Conservation (phyloP, 1,140 invertebrate species). For the Drosophila arizonae region DNA sequence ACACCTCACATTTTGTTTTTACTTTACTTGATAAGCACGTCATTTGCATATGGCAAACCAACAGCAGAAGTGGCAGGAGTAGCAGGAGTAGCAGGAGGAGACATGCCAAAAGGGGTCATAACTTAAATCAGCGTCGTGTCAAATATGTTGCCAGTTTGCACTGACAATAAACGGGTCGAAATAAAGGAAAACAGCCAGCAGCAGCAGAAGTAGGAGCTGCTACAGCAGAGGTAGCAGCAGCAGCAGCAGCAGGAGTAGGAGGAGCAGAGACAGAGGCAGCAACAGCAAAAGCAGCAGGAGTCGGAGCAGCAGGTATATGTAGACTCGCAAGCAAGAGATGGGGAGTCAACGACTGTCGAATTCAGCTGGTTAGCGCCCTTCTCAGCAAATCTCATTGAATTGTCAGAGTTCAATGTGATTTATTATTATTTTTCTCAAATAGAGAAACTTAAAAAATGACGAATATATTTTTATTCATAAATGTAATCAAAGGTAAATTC, state of each 20-base stretch:
- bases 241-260: too few species aligned
- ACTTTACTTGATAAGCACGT: constrained; percentile 80
- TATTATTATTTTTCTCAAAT: too few species aligned
- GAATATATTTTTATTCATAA: too few species aligned
- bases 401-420: too few species aligned
- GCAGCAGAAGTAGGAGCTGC: background rate
- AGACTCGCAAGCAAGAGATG: too few species aligned
- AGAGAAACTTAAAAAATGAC: too few species aligned
- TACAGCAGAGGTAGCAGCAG: too few species aligned
- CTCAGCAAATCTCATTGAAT: background rate
- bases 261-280: background rate
- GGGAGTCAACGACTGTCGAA: too few species aligned
- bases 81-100: background rate
- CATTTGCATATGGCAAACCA: constrained; percentile 74
- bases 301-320: too few species aligned
- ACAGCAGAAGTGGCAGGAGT: background rate
- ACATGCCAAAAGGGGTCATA: constrained; percentile 10
- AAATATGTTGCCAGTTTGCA: constrained; percentile 65
- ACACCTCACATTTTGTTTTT: constrained; percentile 24
- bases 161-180: constrained; percentile 26
- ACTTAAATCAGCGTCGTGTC: constrained; percentile 61
- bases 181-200: constrained; percentile 2
- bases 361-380: background rate
- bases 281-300: background rate
- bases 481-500: too few species aligned